Base-by-base conservation (phyloP, 2,113 vertebrate species). In the Megaleporinus macrocephalus region DNA sequence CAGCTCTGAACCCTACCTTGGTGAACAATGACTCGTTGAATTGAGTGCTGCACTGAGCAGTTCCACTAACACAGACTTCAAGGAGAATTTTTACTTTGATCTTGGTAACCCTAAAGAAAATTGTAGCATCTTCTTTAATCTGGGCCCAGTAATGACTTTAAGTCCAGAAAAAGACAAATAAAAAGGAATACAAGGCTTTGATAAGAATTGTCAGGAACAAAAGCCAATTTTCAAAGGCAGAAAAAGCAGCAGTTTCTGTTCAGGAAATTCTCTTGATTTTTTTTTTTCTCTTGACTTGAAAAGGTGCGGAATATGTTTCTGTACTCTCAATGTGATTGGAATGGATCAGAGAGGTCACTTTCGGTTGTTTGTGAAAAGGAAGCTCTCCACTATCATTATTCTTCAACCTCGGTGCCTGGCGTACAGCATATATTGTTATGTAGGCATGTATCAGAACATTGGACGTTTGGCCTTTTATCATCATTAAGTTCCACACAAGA, bases 171-270 rank as follows among this genome's bases (percentile, higher is more conserved):
- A 95, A 95, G 94, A 95, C 93, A 94, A 95, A 94, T 95, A 95
- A 95, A 95, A 95, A 95, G 93, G 94, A 95, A 95, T 95, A 94
- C 92, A 93, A 91, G 92, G 93, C 94, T 95, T 95, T 95, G 94
- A 95, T 95, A 95, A 95, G 94, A 95, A 94, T 94, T 95, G 94
- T 92, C 90, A 91, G 91, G 94, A 95, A 95, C 94, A 95, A 95
- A 94, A 95, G 94, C 89, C 91, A 91, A 91, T 92, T 94, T 95
- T 95, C 93, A 95, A 95, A 95, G 94, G 93, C 90, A 93, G 92
- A 92, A 92, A 95, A 93, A 94, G 93, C 93, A 91, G 90, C 86
- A 86, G 91, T 92, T 91, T 94, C 91, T 93, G 89, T 93, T 93
- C 93, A 93, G 93, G 94, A 94, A 93, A 91, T 87, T 79, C 90